A percentile compares a stretch with the other conserved stretches of the same genome.
phyloP scores from a whole-genome alignment of 2,888 invertebrate species.

The Sinelater perroti region DNA sequence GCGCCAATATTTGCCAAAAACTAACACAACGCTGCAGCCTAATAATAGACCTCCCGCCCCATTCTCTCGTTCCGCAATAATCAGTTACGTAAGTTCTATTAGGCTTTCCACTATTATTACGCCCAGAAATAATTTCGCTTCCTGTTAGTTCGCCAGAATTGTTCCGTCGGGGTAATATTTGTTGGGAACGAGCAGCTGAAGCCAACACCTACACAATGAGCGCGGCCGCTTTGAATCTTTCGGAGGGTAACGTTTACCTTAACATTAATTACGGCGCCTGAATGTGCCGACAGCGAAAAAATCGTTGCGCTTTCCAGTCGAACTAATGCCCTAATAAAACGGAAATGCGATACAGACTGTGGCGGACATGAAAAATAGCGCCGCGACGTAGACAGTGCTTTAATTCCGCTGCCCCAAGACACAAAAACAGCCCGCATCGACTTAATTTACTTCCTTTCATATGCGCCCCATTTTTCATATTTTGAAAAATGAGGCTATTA shows the following conservation, averaged over 20 bases:
- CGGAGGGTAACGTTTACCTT: slow-evolving; percentile 23
- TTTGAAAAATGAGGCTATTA: slow-evolving; percentile 13
- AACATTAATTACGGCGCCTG: slow-evolving; percentile 19
- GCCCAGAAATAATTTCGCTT: slow-evolving; percentile 14
- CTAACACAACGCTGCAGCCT: slow-evolving; percentile 2
- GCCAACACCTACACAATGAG: slow-evolving; percentile 31
- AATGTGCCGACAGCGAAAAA: slow-evolving; percentile 3
- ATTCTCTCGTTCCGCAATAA: slow-evolving; percentile 5
- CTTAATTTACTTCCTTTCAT: slow-evolving; percentile 13
- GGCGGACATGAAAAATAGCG: not conserved
- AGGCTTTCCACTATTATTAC: slow-evolving; percentile 19
- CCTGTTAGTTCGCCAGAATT: slow-evolving; percentile 16
- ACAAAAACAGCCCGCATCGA: slow-evolving; percentile 3
- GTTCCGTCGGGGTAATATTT: slow-evolving; percentile 22
- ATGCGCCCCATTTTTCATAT: not conserved
- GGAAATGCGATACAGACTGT: not conserved
- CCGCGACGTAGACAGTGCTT: not conserved
- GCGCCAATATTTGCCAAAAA: slow-evolving; percentile 2
- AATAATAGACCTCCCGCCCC: slow-evolving; percentile 3
- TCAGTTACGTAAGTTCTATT: slow-evolving; percentile 17
- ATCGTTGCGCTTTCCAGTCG: not conserved
- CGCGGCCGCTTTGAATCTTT: slow-evolving; percentile 27
- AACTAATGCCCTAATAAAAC: not conserved
- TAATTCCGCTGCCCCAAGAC: not conserved
- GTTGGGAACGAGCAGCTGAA: slow-evolving; percentile 29